A percentile compares a stretch with the other conserved stretches of the same genome.
These are phyloP conservation scores for Clistopyga incitator DNA, from an alignment of 2,888 invertebrate species.

Conservation along the genomic window DNA sequence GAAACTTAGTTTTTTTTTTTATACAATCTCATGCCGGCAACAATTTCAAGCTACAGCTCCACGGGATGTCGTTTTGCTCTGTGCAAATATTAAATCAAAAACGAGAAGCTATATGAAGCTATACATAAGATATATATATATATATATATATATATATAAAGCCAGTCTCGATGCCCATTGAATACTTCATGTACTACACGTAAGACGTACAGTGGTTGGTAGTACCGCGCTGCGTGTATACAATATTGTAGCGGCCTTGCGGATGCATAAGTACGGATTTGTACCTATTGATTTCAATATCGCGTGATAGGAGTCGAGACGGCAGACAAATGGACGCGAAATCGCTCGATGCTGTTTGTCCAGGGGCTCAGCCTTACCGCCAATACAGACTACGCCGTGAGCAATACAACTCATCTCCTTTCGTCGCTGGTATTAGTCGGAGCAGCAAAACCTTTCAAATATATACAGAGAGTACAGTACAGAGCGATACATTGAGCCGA, in stretches of 20 bases:
- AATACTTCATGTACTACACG: conserved; percentile 32
- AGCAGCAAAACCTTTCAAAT: conserved; percentile 38
- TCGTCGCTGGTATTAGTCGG: conserved; percentile 41
- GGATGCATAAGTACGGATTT: conserved; percentile 52
- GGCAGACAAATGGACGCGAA: conserved; percentile 61
- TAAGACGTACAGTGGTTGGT: conserved; percentile 23
- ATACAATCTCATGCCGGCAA: too few relatives aligned
- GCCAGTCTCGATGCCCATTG: neutral
- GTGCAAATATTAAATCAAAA: conserved; percentile 15
- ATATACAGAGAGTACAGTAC: conserved; percentile 4
- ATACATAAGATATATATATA: neutral
- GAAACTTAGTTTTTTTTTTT: too few relatives aligned
- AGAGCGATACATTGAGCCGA: conserved; percentile 7
- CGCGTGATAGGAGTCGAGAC: conserved; percentile 70
- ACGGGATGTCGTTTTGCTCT: neutral
- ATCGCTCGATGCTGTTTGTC: conserved; percentile 74
- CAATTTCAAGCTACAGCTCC: too few relatives aligned
- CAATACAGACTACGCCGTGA: conserved; percentile 74
- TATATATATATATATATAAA: neutral
- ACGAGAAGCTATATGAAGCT: neutral
- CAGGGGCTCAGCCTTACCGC: conserved; percentile 77
- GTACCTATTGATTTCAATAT: conserved; percentile 78
- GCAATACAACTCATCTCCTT: conserved; percentile 70
- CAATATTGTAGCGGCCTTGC: conserved; percentile 26
- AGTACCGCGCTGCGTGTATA: neutral